Evolutionary conservation across 2,888 invertebrate genomes (phyloP), one percentile per base, ranked within the genome.

Genomic region (Nemotelus pantherinus): DNA sequence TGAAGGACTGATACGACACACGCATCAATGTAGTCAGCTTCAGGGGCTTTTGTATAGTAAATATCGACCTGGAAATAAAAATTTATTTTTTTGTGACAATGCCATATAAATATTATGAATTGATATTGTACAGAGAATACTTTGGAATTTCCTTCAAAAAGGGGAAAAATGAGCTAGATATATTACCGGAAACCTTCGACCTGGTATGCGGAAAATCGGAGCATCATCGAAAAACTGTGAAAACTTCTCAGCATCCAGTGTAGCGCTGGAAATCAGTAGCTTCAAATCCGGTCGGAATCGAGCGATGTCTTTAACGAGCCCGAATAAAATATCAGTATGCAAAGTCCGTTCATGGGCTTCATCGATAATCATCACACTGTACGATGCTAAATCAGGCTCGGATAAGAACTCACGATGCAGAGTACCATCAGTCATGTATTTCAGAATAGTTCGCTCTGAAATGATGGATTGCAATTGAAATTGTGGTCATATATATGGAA

Each of bases 341-440:
- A 99, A 89, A 0, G 99, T 99, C 60, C 99, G 89, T 87, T 99
- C 99, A 88, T 99, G 99, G 80, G 99, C 99, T 89, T 99, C 99
- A 87, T 99, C 99, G 84, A 99, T 97, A 78, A 99, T 99, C 94
- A 99, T 95, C 0, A 98, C 98, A 89, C 96, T 97, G 87, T 99
- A 99, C 2, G 96, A 93, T 60, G 93, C 94, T 77, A 99, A 89
- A 89, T 98, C 98, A 0, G 99, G 99, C 87, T 99, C 99, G 63
- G 96, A 95, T 2, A 99, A 90, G 86, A 99, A 99, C 88, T 99
- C 99, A 83, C 99, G 89, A 81, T 99, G 94, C 63, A 99, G 88
- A 84, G 99, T 99, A 83, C 99, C 99, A 88, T 99, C 99, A 48
- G 99, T 99, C 99, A 99, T 99, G 85, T 99, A 99, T 87, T 99